Conservation (phyloP, 2,888 invertebrate species). For the Drosophila acutilabella region DNA sequence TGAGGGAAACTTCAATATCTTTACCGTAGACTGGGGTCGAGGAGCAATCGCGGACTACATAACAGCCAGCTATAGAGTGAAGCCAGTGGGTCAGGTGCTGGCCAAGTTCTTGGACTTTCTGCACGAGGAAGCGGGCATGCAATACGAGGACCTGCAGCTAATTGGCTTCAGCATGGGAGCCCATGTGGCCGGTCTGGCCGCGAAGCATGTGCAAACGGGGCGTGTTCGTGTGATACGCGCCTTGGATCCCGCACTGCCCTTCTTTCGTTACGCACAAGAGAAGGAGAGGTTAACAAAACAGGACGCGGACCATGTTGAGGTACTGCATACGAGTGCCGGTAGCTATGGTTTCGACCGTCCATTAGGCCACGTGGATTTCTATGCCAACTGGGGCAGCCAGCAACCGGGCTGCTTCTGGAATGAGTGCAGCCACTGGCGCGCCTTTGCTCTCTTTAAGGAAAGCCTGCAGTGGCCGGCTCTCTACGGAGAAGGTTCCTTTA, state of each 20-base stretch:
- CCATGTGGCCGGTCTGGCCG: conserved; percentile 87
- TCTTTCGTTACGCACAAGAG: conserved; percentile 77
- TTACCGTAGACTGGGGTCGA: conserved; percentile 83
- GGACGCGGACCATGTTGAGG: conserved; percentile 90
- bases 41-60: conserved; percentile 83
- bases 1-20: conserved; percentile 74
- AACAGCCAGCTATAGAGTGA: conserved; percentile 82
- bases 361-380: conserved; percentile 87
- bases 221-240: conserved; percentile 84
- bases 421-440: conserved; percentile 83
- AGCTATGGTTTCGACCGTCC: conserved; percentile 84
- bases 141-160: conserved; percentile 78
- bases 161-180: conserved; percentile 87
- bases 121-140: conserved; percentile 86
- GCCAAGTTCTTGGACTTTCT: conserved; percentile 88
- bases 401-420: conserved; percentile 87
- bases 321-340: conserved; percentile 89
- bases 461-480: conserved; percentile 20
- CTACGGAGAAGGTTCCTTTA: conserved; percentile 39
- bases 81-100: conserved; percentile 86
- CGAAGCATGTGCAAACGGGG: conserved; percentile 81
- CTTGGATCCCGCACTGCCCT: conserved; percentile 88
- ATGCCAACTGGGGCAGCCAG: conserved; percentile 87
- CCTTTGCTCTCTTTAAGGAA: conserved; percentile 80
- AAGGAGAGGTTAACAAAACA: conserved; percentile 85